Conservation (phyloP, 1,140 invertebrate species). For the Branchinecta lynchi region DNA sequence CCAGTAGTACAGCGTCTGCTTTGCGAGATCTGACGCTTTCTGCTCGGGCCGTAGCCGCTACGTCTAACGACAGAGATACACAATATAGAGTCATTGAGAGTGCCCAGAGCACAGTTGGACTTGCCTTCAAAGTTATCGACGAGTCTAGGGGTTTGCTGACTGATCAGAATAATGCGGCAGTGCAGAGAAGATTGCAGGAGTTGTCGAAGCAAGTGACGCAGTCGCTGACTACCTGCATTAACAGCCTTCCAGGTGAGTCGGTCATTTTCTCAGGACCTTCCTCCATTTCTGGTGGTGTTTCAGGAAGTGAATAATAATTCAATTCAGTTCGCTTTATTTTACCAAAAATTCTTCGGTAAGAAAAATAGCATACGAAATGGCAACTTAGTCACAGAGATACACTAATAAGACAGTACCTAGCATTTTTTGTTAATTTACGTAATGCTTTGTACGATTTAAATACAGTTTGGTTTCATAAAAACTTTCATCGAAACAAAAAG, state of each 20-base stretch:
- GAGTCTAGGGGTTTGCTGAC: slow-evolving; percentile 21
- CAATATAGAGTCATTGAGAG: slow-evolving; percentile 34
- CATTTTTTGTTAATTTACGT: too few relatives aligned
- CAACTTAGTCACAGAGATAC: too few relatives aligned
- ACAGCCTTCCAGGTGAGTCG: not conserved
- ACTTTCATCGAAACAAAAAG: too few relatives aligned
- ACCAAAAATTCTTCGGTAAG: too few relatives aligned
- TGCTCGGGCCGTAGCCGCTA: slow-evolving; percentile 53
- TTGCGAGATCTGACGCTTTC: slow-evolving; percentile 51
- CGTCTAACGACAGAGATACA: slow-evolving; percentile 42
- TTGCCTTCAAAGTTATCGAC: not conserved
- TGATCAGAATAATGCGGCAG: slow-evolving; percentile 19
- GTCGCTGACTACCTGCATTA: not conserved
- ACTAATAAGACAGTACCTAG: too few relatives aligned
- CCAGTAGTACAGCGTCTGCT: slow-evolving; percentile 57
- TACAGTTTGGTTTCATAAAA: too few relatives aligned
- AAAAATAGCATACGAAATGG: too few relatives aligned
- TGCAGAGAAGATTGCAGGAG: not conserved
- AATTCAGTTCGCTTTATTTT: too few relatives aligned
- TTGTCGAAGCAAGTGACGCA: not conserved
- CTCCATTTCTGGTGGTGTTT: too few relatives aligned
- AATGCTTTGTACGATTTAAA: too few relatives aligned
- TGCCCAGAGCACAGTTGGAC: slow-evolving; percentile 6
- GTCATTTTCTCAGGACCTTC: not conserved
- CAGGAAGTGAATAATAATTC: too few relatives aligned